Evolutionary conservation across 2,797 vertebrate genomes (phyloP).

Genomic region (Characodon lateralis): DNA sequence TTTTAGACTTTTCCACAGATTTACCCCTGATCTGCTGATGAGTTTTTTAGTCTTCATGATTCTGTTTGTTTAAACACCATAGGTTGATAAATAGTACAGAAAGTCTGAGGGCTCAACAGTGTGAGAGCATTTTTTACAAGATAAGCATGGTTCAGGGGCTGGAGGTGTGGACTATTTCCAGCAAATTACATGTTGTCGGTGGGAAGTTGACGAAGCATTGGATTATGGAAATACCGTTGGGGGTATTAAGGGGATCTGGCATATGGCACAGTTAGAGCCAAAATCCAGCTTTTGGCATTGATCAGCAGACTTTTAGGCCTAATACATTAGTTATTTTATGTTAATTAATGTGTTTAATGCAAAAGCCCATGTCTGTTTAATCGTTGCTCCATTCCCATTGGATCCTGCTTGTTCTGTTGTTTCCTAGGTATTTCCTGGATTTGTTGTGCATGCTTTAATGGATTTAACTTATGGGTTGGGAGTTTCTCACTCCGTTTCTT

Average conservation of each 20-base stretch:
- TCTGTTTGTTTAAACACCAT: background rate
- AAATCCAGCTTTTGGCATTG: background rate
- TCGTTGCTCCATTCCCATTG: background rate
- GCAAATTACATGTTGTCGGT: background rate
- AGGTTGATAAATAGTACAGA: background rate
- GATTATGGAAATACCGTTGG: background rate
- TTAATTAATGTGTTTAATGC: background rate
- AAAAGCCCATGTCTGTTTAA: background rate
- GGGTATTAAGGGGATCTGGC: background rate
- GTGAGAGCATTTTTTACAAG: background rate
- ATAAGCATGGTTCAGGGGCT: background rate
- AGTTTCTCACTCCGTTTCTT: conserved; percentile 2
- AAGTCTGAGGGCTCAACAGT: background rate
- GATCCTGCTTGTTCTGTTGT: background rate
- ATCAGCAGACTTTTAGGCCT: background rate
- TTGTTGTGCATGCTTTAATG: background rate
- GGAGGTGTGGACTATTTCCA: background rate
- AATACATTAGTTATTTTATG: background rate
- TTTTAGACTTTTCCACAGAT: too few species aligned
- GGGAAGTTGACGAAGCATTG: background rate
- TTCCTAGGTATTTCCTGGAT: background rate
- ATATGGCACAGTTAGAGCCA: background rate
- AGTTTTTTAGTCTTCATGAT: too few species aligned
- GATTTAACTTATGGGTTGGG: background rate
- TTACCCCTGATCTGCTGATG: too few species aligned